phyloP scores from a whole-genome alignment of 2,113 vertebrate genomes.

The Eclectus roratus region DNA sequence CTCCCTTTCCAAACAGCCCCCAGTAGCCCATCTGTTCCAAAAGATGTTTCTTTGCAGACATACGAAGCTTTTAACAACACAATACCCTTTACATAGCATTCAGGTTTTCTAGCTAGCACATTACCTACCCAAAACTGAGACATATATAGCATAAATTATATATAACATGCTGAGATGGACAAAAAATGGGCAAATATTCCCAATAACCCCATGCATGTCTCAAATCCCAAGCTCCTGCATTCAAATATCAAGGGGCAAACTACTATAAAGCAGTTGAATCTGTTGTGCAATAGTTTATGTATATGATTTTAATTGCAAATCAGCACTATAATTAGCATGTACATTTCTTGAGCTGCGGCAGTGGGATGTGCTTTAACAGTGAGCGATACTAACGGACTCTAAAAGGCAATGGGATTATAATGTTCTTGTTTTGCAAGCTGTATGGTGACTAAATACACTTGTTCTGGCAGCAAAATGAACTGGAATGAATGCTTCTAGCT shows the following conservation, averaged over 20 bases:
- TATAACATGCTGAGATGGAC: neutral
- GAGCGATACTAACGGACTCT: constrained; percentile 21
- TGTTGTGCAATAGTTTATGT: neutral
- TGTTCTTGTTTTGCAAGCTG: constrained; percentile 45
- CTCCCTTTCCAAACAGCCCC: neutral
- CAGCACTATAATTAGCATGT: neutral
- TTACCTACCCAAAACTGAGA: neutral
- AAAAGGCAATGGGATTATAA: constrained; percentile 36
- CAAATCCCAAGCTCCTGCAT: neutral
- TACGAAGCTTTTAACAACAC: neutral
- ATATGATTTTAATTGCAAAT: constrained; percentile 13
- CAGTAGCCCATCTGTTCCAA: neutral
- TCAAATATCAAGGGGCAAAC: neutral
- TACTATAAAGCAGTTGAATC: neutral
- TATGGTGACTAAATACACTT: constrained; percentile 34
- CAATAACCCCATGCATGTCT: rapidly evolving
- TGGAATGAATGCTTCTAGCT: constrained; percentile 16
- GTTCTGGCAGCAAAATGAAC: constrained; percentile 42
- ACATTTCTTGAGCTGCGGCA: neutral
- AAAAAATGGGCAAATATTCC: neutral
- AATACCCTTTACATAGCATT: neutral
- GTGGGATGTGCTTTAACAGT: neutral
- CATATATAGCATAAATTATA: too few species aligned
- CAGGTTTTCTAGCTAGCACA: neutral
- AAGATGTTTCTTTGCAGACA: neutral